Evolutionary conservation across 92 coral and sea anemone genomes (phyloP).

Genomic region (Virgularia gustaviana): DNA sequence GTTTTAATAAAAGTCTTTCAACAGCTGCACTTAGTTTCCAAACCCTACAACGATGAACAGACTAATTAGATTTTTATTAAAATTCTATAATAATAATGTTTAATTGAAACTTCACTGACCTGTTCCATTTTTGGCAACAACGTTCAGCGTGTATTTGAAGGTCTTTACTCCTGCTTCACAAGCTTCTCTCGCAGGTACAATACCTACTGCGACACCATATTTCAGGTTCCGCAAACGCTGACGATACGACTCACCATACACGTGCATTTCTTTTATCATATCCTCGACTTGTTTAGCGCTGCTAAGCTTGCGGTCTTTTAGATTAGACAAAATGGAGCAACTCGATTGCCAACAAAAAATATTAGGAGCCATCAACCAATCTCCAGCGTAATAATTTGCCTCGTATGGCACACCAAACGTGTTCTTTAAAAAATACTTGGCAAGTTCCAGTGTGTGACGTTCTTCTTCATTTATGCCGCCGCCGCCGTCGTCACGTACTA

Average conservation of each 20-base stretch:
- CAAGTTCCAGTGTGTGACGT: constrained; percentile 63
- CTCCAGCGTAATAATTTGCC: constrained; percentile 71
- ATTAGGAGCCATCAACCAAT: constrained; percentile 92
- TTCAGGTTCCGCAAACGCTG: constrained; percentile 60
- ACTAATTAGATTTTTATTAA: too few species aligned
- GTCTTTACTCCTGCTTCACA: constrained; percentile 73
- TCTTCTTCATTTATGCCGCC: constrained; percentile 24
- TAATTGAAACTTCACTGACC: not conserved
- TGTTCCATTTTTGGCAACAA: constrained; percentile 46
- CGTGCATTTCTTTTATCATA: constrained; percentile 52
- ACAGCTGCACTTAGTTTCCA: too few species aligned
- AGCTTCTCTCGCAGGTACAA: constrained; percentile 76
- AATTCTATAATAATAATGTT: too few species aligned
- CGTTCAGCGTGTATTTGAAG: constrained; percentile 39
- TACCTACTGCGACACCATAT: constrained; percentile 72
- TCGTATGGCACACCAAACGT: constrained; percentile 77
- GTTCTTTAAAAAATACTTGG: constrained; percentile 59
- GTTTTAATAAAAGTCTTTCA: too few species aligned
- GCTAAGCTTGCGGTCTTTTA: constrained; percentile 38
- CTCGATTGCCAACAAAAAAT: constrained; percentile 73
- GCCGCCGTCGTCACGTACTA: not conserved
- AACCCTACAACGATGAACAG: too few species aligned
- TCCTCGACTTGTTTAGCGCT: constrained; percentile 59
- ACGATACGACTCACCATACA: constrained; percentile 57
- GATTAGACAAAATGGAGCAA: constrained; percentile 38